Percentiles rank a stretch among this genome's conserved stretches.
Conservation (phyloP, 2,113 vertebrate species). For the Girardinichthys multiradiatus region DNA sequence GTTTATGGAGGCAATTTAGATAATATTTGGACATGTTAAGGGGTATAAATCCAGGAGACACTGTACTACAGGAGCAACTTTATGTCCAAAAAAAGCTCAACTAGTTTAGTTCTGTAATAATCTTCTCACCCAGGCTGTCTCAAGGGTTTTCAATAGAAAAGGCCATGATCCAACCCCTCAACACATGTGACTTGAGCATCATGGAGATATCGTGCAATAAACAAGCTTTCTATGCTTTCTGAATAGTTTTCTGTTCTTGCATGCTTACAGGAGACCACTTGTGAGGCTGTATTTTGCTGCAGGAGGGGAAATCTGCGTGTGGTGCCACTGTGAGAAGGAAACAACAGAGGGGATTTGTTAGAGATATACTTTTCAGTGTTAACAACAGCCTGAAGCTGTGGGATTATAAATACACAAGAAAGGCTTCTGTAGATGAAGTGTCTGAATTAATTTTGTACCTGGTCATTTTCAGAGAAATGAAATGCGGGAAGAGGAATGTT, state of each 20-base stretch:
- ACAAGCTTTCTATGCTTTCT: background rate
- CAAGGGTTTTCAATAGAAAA: background rate
- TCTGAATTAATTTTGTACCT: background rate
- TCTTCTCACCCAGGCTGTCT: background rate
- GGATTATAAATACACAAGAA: background rate
- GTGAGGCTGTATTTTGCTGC: conserved; percentile 10
- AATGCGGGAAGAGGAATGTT: too few species aligned
- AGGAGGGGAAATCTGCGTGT: background rate
- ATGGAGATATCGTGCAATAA: background rate
- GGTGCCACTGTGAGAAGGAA: conserved; percentile 1
- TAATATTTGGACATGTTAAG: too few species aligned
- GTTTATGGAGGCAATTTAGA: background rate
- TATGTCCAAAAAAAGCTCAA: background rate
- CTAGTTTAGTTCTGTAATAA: background rate
- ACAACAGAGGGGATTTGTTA: background rate
- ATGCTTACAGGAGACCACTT: conserved; percentile 28
- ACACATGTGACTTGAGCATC: background rate
- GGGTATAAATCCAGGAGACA: background rate
- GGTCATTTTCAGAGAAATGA: background rate
- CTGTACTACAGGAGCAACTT: too few species aligned
- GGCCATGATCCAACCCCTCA: background rate
- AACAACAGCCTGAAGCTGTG: background rate
- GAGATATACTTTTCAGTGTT: conserved; percentile 2
- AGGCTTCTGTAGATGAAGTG: background rate
- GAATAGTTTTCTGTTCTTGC: conserved; percentile 17